Conservation (phyloP, 2,888 invertebrate species). For the Elmis aenea region DNA sequence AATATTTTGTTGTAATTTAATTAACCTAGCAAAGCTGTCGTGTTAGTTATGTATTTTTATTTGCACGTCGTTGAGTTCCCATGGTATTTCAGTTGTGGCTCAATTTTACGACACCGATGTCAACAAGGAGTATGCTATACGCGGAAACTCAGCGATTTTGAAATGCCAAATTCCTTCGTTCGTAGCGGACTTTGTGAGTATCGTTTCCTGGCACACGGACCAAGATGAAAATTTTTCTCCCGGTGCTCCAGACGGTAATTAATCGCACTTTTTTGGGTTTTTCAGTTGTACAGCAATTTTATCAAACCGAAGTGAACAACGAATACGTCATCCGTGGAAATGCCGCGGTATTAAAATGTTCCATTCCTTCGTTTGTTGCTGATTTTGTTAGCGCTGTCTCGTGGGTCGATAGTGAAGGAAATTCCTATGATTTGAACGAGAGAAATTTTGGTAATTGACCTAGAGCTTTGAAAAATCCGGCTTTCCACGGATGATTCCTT, state of each 20-base stretch:
- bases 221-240: conserved; percentile 68
- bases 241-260: conserved; percentile 45
- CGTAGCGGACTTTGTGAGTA: conserved; percentile 86
- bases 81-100: conserved; percentile 64
- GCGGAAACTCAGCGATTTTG: conserved; percentile 82
- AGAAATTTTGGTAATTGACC: conserved; percentile 54
- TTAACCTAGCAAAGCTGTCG: no score
- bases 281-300: conserved; percentile 84
- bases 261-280: conserved; percentile 21
- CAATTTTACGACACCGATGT: conserved; percentile 80
- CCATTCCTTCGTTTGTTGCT: conserved; percentile 84
- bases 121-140: conserved; percentile 85
- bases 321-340: conserved; percentile 89
- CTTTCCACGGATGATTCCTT: conserved; percentile 31
- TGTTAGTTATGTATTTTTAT: no score
- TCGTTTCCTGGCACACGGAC: conserved; percentile 83
- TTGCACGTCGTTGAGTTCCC: no score
- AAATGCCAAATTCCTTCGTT: conserved; percentile 90
- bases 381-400: conserved; percentile 86
- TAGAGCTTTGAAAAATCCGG: conserved; percentile 5
- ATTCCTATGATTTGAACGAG: conserved; percentile 59
- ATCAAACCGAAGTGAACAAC: conserved; percentile 87
- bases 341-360: conserved; percentile 81
- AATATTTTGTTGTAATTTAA: no score
- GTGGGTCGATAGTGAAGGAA: conserved; percentile 79